Evolutionary conservation across 2,797 vertebrate species (phyloP), one percentile per base, ranked within the genome.

Genomic region (Lagocephalus sceleratus): DNA sequence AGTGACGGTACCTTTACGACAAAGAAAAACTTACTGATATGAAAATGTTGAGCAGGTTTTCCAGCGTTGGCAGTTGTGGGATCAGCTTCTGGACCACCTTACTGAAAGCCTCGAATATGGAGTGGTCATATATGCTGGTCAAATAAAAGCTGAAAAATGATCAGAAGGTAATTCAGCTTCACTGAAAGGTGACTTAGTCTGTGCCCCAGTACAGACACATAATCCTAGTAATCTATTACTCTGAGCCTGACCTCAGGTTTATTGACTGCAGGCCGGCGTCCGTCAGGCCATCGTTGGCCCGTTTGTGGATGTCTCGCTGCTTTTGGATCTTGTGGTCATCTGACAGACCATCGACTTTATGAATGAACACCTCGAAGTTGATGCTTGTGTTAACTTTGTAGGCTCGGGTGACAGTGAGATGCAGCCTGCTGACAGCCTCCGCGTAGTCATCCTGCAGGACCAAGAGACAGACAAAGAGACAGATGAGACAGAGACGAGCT

Each of bases 11-110:
- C 26, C 8, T 29, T 29, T 10, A 29, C 2, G 11, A 29, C 26
- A 29, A 29, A 9, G 8, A 29, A 29, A 29, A 29, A 35, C 87
- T 77, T 68, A 97, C 95, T 60, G 95, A 97, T 83, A 97, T 97
- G 87, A 98, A 97, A 88, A 98, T 97, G 90, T 97, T 98, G 70
- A 98, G 92, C 66, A 98, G 92, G 68, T 98, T 98, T 85, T 98
- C 95, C 85, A 98, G 88, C 14, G 94, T 96, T 56, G 95, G 95
- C 47, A 98, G 91, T 78, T 98, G 95, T 70, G 94, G 95, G 81
- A 97, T 98, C 76, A 98, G 90, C 82, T 97, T 98, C 87, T 98
- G 95, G 64, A 98, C 75, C 49, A 79, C 74, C 75, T 84, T 82
- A 48, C 95, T 98, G 91, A 98, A 98, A 15, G 95, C 95, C 91